A percentile compares a stretch with the other conserved stretches of the same genome.
phyloP scores from a whole-genome alignment of 2,113 vertebrate genomes.

The Agapornis roseicollis region DNA sequence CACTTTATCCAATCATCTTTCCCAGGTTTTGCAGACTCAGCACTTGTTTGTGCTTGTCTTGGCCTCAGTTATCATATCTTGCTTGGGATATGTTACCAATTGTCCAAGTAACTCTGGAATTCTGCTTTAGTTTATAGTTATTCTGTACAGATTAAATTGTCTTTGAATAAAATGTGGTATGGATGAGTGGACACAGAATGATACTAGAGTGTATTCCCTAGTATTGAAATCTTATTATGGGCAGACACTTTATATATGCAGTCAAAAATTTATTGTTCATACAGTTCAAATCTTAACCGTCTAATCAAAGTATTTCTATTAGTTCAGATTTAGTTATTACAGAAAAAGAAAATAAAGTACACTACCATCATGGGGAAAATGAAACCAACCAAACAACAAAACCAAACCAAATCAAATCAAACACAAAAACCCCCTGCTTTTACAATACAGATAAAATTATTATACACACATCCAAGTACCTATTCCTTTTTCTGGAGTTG shows the following conservation, averaged over 20 bases:
- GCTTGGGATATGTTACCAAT: not conserved
- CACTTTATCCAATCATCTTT: not conserved
- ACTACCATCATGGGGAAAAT: not conserved
- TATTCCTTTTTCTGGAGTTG: not conserved
- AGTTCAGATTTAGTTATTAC: not conserved
- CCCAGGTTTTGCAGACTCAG: not conserved
- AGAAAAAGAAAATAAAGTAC: not conserved
- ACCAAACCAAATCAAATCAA: not conserved
- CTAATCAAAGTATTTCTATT: not conserved
- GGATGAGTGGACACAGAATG: not conserved
- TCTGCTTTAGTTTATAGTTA: not conserved
- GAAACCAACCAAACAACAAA: not conserved
- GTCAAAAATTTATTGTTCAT: not conserved
- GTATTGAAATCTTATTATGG: not conserved
- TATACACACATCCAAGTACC: not conserved
- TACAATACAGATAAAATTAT: not conserved
- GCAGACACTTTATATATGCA: not conserved
- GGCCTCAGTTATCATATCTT: not conserved
- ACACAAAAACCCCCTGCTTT: fast-evolving
- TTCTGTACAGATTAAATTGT: not conserved
- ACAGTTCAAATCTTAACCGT: not conserved
- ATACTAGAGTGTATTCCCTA: not conserved
- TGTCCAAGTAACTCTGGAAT: not conserved
- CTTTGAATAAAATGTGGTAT: not conserved
- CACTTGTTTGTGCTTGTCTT: not conserved